Evolutionary conservation across 2,888 invertebrate genomes (phyloP).

Genomic region (Falcaria lacertinaria): DNA sequence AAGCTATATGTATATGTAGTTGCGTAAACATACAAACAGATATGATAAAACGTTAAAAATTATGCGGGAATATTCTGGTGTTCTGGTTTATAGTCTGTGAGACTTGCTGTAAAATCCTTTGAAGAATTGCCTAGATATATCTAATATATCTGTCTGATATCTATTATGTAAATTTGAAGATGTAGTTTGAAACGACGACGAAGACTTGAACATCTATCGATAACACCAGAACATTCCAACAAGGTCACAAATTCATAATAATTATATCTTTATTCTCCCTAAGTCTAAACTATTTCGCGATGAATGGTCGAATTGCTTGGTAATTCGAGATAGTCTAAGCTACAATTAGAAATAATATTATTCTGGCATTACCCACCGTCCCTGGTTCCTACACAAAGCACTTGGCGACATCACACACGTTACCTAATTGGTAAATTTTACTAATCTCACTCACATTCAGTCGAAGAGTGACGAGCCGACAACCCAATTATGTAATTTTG

Average conservation of each 20-base stretch:
- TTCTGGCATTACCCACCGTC: conserved; percentile 60
- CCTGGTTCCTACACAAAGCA: conserved; percentile 63
- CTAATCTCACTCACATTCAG: conserved; percentile 75
- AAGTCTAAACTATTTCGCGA: conserved; percentile 75
- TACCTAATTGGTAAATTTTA: conserved; percentile 61
- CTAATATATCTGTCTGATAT: conserved; percentile 52
- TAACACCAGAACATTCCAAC: conserved; percentile 47
- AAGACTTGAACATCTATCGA: conserved; percentile 8
- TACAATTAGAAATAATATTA: conserved; percentile 67
- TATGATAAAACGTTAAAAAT: conserved; percentile 64
- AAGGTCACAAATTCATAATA: conserved; percentile 57
- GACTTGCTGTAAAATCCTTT: conserved; percentile 42
- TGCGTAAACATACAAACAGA: conserved; percentile 72
- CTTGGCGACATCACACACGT: conserved; percentile 59
- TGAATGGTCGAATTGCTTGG: conserved; percentile 78
- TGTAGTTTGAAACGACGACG: conserved; percentile 36
- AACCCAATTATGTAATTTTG: conserved; percentile 39
- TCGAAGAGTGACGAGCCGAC: conserved; percentile 47
- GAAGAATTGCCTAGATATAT: conserved; percentile 44
- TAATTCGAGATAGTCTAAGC: conserved; percentile 72
- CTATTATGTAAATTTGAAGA: conserved; percentile 20
- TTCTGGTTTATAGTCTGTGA: conserved; percentile 60
- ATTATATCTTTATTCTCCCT: conserved; percentile 61
- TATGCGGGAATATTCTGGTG: conserved; percentile 45
- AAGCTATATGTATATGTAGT: conserved; percentile 73